Conservation (phyloP, 2,797 vertebrate genomes). For the Naso thynnoides region DNA sequence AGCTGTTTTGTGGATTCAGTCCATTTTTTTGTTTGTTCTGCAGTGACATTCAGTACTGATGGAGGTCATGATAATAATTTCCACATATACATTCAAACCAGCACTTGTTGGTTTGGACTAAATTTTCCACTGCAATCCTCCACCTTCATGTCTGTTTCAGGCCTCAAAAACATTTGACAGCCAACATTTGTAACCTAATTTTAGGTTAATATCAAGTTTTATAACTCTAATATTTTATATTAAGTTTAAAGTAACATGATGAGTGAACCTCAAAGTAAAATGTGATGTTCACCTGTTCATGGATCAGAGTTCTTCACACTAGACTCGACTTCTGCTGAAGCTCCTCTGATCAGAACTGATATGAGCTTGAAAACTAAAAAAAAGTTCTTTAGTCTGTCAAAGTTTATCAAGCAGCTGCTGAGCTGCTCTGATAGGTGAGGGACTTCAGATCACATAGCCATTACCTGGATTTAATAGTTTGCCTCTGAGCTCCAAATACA, state of each 20-base stretch:
- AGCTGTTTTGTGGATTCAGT: slow-evolving; percentile 3
- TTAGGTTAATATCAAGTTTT: background rate
- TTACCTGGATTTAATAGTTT: background rate
- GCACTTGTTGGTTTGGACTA: background rate
- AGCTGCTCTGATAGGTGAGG: background rate
- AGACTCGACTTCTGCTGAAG: background rate
- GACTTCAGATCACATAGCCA: background rate
- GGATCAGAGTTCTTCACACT: background rate
- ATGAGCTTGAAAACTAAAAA: background rate
- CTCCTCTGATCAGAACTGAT: background rate
- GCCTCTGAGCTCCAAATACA: background rate
- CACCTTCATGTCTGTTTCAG: background rate
- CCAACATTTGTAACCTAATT: background rate
- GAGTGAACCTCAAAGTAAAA: background rate
- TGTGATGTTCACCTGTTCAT: background rate
- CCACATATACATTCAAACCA: background rate
- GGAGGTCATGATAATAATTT: background rate
- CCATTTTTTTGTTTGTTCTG: background rate
- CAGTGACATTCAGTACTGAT: background rate
- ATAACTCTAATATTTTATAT: no score
- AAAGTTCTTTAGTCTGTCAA: background rate
- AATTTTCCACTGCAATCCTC: background rate
- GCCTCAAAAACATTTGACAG: background rate
- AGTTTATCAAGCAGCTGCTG: background rate
- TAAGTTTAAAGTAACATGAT: background rate